These are phyloP conservation scores for Hemiprocne comata DNA, from an alignment of 2,113 vertebrate genomes.

Conservation along the genomic window DNA sequence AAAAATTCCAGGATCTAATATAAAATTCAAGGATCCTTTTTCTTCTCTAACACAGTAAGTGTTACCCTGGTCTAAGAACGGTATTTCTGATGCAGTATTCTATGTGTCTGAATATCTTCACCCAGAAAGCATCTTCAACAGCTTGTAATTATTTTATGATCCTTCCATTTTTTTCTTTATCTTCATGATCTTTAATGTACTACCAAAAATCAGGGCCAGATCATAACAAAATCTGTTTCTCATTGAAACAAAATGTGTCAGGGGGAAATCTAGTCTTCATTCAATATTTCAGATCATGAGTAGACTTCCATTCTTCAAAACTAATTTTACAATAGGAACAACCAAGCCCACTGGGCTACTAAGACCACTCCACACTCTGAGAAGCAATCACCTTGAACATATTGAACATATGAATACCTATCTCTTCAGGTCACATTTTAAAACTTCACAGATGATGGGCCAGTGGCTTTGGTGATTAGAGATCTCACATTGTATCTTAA, in stretches of 20 bases:
- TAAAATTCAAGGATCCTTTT: neutral
- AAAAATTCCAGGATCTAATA: neutral
- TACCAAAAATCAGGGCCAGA: neutral
- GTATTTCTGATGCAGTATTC: neutral
- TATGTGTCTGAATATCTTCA: neutral
- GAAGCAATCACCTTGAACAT: neutral
- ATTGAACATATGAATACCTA: neutral
- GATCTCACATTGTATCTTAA: accelerated
- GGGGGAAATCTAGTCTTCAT: neutral
- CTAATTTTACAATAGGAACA: neutral
- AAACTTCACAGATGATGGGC: neutral
- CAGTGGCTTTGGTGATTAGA: neutral
- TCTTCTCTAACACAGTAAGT: neutral
- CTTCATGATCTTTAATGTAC: neutral
- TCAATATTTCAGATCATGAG: neutral
- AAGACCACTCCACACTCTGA: neutral
- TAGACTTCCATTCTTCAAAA: neutral
- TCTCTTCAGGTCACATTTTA: neutral
- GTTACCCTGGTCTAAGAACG: neutral
- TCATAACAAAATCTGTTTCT: neutral
- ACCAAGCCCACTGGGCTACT: neutral
- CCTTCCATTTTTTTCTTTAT: neutral
- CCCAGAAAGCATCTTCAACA: neutral
- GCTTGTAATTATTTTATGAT: neutral
- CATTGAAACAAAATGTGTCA: neutral